Percentiles rank a stretch among this genome's conserved stretches.
Evolutionary conservation across 2,797 vertebrate species (phyloP).

Genomic region (Cryptoprocta ferox): DNA sequence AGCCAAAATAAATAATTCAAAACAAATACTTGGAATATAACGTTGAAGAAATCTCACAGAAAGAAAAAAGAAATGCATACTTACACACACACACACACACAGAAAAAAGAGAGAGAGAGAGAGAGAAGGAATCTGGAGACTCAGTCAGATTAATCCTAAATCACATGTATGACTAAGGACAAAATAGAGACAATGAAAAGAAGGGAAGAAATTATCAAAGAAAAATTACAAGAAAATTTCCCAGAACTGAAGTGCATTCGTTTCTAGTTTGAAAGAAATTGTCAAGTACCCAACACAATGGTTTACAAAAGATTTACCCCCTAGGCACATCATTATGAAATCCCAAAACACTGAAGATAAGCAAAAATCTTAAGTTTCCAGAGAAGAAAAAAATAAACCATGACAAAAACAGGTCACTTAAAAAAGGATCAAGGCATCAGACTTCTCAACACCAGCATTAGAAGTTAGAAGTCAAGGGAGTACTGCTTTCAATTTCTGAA

Average conservation of each 20-base stretch:
- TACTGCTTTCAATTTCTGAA: background rate
- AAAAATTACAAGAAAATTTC: conserved; percentile 11
- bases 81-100: background rate
- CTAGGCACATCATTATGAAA: background rate
- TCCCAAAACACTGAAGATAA: background rate
- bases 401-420: background rate
- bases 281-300: background rate
- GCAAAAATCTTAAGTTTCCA: background rate
- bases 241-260: background rate
- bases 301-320: background rate
- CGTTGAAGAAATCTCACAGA: background rate
- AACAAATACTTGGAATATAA: background rate
- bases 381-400: background rate
- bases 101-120: background rate
- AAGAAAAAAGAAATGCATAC: background rate
- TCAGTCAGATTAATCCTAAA: background rate
- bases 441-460: background rate
- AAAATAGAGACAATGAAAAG: background rate
- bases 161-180: background rate
- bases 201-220: conserved; percentile 15
- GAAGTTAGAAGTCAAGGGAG: background rate
- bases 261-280: conserved; percentile 28
- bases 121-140: background rate
- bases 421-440: background rate
- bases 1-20: background rate